Percentiles rank a stretch among this genome's conserved stretches.
These are phyloP conservation scores for Sturmia bella DNA, from an alignment of 2,888 invertebrate species.

Conservation along the genomic window DNA sequence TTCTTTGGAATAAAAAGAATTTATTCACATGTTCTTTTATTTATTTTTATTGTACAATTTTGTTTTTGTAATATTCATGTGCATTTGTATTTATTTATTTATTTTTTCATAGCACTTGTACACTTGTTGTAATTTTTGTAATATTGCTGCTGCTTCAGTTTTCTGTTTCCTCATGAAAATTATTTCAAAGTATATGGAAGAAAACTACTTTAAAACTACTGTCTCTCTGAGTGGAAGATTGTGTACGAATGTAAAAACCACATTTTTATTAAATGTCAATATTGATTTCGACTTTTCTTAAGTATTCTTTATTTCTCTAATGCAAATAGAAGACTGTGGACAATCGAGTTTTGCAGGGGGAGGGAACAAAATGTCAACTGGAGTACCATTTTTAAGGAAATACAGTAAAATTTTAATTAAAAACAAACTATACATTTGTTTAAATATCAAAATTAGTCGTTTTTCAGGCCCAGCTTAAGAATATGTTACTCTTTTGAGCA, in stretches of 20 bases:
- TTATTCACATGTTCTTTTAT: slow-evolving; percentile 41
- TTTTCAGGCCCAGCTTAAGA: too few species aligned
- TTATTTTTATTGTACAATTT: slow-evolving; percentile 22
- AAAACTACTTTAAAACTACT: slow-evolving; percentile 51
- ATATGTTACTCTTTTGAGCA: too few species aligned
- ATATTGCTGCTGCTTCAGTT: slow-evolving; percentile 20
- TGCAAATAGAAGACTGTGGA: not conserved
- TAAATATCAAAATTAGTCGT: too few species aligned
- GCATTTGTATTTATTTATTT: not conserved
- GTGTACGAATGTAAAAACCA: slow-evolving; percentile 40
- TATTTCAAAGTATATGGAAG: slow-evolving; percentile 13
- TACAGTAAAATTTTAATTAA: too few species aligned
- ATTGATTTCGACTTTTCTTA: slow-evolving; percentile 57
- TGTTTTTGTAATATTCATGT: slow-evolving; percentile 28
- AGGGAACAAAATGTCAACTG: not conserved
- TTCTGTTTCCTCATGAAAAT: slow-evolving; percentile 29
- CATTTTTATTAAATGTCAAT: slow-evolving; percentile 62
- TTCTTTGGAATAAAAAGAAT: slow-evolving; percentile 37
- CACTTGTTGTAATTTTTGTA: slow-evolving; percentile 37
- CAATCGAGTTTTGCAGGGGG: slow-evolving; percentile 2
- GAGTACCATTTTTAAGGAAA: too few species aligned
- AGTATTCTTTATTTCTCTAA: not conserved
- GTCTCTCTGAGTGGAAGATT: slow-evolving; percentile 31
- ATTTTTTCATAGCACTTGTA: slow-evolving; percentile 10
- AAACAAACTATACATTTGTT: too few species aligned